A percentile compares a stretch with the other conserved stretches of the same genome.
Evolutionary conservation across 2,888 invertebrate species (phyloP).

Genomic region (Eretmocerus hayati): DNA sequence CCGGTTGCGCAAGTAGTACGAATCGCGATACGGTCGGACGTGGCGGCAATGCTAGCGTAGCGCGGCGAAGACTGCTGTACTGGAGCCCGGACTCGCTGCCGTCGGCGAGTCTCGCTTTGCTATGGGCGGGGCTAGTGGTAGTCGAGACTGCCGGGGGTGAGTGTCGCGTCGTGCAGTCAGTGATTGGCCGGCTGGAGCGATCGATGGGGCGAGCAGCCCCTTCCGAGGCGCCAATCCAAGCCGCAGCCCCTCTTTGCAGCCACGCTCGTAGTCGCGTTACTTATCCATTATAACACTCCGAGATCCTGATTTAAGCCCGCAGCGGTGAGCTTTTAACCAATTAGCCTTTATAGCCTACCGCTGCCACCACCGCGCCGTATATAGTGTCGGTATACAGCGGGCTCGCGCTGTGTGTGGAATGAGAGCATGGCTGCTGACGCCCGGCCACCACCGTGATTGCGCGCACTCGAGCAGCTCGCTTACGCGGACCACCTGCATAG

Average conservation of each 20-base stretch:
- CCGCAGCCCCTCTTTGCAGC: background rate
- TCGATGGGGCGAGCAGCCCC: slow-evolving; percentile 14
- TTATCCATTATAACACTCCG: slow-evolving; percentile 49
- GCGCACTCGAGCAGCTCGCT: too few species aligned
- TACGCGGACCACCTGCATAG: too few species aligned
- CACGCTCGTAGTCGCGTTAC: slow-evolving; percentile 42
- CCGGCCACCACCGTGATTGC: too few species aligned
- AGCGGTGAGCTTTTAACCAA: slow-evolving; percentile 48
- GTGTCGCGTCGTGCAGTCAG: background rate
- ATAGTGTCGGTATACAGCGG: too few species aligned
- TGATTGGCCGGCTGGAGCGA: slow-evolving; percentile 6
- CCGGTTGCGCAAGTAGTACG: background rate
- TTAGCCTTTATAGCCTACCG: slow-evolving; percentile 45
- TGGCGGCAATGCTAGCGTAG: background rate
- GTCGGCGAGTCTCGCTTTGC: too few species aligned
- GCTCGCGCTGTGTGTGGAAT: background rate
- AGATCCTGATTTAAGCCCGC: slow-evolving; percentile 49
- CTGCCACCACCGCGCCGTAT: slow-evolving; percentile 16
- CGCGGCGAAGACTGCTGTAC: too few species aligned
- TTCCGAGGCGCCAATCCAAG: slow-evolving; percentile 1
- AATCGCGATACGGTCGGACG: slow-evolving; percentile 2
- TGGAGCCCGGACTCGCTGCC: too few species aligned
- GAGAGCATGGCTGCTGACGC: too few species aligned
- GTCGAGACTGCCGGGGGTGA: background rate
- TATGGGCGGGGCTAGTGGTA: background rate